Evolutionary conservation across 2,113 vertebrate genomes (phyloP), one percentile per base, ranked within the genome.

Genomic region (Passer montanus): DNA sequence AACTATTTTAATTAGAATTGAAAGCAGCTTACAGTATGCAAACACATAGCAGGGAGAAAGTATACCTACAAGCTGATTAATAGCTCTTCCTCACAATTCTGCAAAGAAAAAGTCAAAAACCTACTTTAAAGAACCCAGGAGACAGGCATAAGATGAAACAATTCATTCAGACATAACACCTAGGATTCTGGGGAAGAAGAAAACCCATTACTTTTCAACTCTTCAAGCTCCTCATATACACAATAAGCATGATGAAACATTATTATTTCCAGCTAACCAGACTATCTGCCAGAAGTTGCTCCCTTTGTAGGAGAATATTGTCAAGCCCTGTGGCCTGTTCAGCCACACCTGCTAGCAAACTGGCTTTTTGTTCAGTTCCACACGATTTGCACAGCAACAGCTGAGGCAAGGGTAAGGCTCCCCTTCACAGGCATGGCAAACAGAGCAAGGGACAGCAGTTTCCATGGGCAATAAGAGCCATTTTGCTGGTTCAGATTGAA

Each of bases 1-100:
- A 85, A 35, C 83, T 16, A 72, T 89, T 92, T 95, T 84, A 80
- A 78, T 77, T 88, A 63, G 47, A 82, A 91, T 37, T 43, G 62
- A 80, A 81, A 87, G 52, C 43, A 74, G 28, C n/a, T 53, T 83
- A 69, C 21, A 39, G 17, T 66, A 69, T 60, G 74, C 37, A 95
- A 93, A 79, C 52, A 28, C 2, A 4, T 44, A n/a, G 14, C 33
- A n/a, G 26, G 35, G 35, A 67, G 16, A 17, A 84, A 78, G 33
- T 52, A 79, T 28, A 62, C 19, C n/a, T 67, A 68, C 28, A 78
- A 77, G 21, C 12, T 59, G 41, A 60, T 89, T 74, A 33, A 49
- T 17, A 43, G 43, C 47, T 78, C 53, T 80, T 64, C n/a, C 52
- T 77, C 69, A 66, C 17, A 78, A 77, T 63, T 94, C 80, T 73